Base-by-base conservation (phyloP, 2,113 vertebrate species). In the Cebidichthys violaceus region DNA sequence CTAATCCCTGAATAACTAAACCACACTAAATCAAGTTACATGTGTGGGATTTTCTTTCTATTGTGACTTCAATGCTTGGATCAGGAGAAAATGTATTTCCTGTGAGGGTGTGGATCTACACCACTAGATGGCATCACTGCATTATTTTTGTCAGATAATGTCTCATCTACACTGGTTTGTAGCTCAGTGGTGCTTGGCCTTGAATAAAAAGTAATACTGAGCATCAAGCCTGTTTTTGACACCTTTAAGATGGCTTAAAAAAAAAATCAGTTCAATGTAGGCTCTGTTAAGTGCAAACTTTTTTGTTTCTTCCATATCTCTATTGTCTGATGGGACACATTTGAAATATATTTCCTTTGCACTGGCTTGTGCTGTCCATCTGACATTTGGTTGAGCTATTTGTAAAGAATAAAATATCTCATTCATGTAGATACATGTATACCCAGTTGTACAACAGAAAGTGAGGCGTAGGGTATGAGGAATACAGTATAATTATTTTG, bases 51-150 rank as follows among this genome's bases (percentile, higher is more conserved):
- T 52, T 77, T 85, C 55, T 82, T 43, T 41, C 22, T 43, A 20
- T 22, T 27, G 54, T 35, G 1, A 66, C 33, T 29, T 37, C 0
- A 33, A 1, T 33, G 45, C 24, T 68, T 2, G 60, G 37, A 18
- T 18, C 15, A 55, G 14, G 24, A 1, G 55, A 75, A 64, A 47
- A 22, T 2, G 2, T 41, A 4, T 73, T 24, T 52, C 6, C 22
- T 59, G 4, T 74, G 4, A 17, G 20, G 68, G 4, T 71, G 4
- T 41, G 24, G 33, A 76, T 31, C 35, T 50, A 17, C 15, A 74
- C 86, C 92, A 88, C 62, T 75, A 88, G 92, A 69, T 83, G 86
- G 89, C 86, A 60, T 9, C 3, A 43, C 8, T 90, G 73, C 69
- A 79, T 79, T 57, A 72, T 43, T 65, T 76, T 77, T 62, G 24